Percentiles rank a stretch among this genome's conserved stretches.
These are phyloP conservation scores for Mustela lutreola DNA, from an alignment of 2,113 vertebrate genomes.

Conservation along the genomic window DNA sequence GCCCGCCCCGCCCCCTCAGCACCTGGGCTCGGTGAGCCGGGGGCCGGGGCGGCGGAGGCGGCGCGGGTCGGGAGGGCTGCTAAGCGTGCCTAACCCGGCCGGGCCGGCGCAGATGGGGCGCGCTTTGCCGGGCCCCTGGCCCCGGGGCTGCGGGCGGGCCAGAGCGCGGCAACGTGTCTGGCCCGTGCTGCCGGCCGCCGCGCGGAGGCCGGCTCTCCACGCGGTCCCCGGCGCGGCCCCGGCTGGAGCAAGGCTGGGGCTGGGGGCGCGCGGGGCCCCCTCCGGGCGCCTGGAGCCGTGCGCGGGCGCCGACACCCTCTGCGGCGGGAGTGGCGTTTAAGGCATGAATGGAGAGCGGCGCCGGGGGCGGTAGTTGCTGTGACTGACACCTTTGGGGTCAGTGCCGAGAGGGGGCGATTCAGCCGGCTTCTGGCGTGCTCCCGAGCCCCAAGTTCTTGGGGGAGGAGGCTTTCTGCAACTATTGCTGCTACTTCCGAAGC, in stretches of 20 bases:
- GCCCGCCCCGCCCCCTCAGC: constrained; percentile 58
- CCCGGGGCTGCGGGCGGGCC: not conserved
- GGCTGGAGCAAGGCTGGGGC: not conserved
- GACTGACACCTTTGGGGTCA: constrained; percentile 59
- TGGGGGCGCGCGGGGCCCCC: not conserved
- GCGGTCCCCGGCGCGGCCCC: constrained; percentile 27
- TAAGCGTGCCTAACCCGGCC: not conserved
- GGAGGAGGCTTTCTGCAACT: constrained; percentile 66
- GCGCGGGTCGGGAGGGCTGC: not conserved
- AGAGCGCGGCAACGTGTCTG: constrained; percentile 67
- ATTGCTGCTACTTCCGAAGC: constrained; percentile 62
- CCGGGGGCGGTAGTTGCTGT: not conserved
- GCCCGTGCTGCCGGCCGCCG: constrained; percentile 6
- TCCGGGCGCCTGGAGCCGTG: not conserved
- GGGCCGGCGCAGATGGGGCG: not conserved
- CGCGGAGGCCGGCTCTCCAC: constrained; percentile 8
- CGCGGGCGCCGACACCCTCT: not conserved
- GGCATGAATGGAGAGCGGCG: constrained; percentile 57
- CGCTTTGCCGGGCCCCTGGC: not conserved
- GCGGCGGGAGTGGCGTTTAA: not conserved
- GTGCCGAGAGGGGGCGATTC: not conserved
- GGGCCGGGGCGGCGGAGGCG: not conserved
- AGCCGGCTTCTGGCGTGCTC: not conserved
- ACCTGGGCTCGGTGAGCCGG: constrained; percentile 2
- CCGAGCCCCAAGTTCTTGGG: not conserved